Percentiles rank a stretch among this genome's conserved stretches.
phyloP scores from a whole-genome alignment of 1,140 invertebrate genomes.

The Aphis craccivora region DNA sequence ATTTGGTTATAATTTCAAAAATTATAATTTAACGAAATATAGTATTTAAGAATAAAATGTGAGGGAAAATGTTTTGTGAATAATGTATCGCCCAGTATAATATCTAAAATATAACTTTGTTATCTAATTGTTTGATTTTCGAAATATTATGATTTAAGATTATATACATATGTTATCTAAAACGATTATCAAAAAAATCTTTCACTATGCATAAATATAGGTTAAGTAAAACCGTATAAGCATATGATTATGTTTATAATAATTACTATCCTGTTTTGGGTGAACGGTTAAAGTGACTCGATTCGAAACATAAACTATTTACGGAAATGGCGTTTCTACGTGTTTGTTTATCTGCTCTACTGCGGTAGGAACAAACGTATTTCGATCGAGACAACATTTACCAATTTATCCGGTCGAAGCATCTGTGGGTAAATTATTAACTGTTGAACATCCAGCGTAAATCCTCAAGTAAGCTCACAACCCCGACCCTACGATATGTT shows the following conservation, averaged over 20 bases:
- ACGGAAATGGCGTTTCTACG: background rate
- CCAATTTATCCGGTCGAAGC: constrained; percentile 26
- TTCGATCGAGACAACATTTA: constrained; percentile 27
- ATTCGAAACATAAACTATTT: constrained; percentile 16
- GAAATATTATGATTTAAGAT: background rate
- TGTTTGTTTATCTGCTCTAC: background rate
- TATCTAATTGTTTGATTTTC: background rate
- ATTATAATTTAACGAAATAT: too few species aligned
- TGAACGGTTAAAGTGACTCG: background rate
- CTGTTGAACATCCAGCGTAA: constrained; percentile 15
- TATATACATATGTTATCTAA: background rate
- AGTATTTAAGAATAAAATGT: too few species aligned
- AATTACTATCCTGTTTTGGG: background rate
- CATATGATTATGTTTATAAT: background rate
- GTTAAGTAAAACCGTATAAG: background rate
- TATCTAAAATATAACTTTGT: background rate
- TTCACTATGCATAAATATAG: background rate
- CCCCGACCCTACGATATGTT: background rate
- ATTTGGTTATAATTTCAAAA: too few species aligned
- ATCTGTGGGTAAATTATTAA: constrained; percentile 29
- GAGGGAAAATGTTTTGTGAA: background rate
- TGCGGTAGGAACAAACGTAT: background rate
- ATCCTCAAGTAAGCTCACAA: constrained; percentile 18
- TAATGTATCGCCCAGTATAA: background rate
- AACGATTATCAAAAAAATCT: background rate